A percentile compares a stretch with the other conserved stretches of the same genome.
These are phyloP conservation scores for Saxidomus purpurata DNA, from an alignment of 1,140 invertebrate species.

Conservation along the genomic window DNA sequence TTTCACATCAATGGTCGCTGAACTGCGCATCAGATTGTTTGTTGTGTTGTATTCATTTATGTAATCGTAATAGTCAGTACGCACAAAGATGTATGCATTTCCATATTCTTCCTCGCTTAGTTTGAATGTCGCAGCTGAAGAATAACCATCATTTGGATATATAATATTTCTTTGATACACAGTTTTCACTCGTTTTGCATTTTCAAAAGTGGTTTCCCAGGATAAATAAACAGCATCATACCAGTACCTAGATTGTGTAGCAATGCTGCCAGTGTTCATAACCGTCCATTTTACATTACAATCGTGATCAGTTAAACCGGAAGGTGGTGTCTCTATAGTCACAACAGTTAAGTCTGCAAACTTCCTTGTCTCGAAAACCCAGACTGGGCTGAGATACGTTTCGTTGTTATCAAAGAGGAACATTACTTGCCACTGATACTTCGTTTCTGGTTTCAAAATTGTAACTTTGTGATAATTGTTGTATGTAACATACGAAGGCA, in stretches of 20 bases:
- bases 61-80: not conserved
- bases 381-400: slow-evolving; percentile 10
- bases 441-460: not conserved
- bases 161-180: not conserved
- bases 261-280: not conserved
- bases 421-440: slow-evolving; percentile 17
- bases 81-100: slow-evolving; percentile 21
- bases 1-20: not conserved
- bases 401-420: slow-evolving; percentile 10
- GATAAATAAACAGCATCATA: slow-evolving; percentile 18
- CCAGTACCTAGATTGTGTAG: not conserved
- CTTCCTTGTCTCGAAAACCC: slow-evolving; percentile 5
- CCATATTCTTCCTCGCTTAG: not conserved
- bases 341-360: not conserved
- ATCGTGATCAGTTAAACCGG: not conserved
- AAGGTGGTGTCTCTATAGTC: not conserved
- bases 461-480: not conserved
- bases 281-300: slow-evolving; percentile 19
- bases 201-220: not conserved
- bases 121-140: not conserved
- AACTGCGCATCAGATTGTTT: slow-evolving; percentile 9
- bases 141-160: not conserved
- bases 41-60: not conserved
- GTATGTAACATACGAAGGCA: no score
- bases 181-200: not conserved